These are phyloP conservation scores for Poeciliopsis presidionis DNA, from an alignment of 2,797 vertebrate species.

Conservation along the genomic window DNA sequence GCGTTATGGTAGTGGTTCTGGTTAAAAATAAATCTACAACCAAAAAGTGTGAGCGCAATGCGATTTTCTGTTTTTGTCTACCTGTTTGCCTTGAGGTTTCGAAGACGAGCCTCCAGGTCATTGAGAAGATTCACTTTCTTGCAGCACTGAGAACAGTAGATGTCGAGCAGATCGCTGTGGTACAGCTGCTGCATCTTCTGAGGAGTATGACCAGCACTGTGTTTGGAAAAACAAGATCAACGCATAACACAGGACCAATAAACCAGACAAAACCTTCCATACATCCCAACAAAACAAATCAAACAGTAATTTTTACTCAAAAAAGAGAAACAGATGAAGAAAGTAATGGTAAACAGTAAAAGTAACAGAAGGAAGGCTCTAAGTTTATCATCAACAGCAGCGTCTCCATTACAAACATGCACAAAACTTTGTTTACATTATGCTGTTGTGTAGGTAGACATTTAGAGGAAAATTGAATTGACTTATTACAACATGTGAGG, in stretches of 20 bases:
- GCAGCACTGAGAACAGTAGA: slow-evolving; percentile 97
- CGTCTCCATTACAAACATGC: too few relatives aligned
- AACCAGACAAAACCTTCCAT: background rate
- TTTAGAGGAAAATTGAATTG: background rate
- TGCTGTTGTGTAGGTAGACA: background rate
- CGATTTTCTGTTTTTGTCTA: slow-evolving; percentile 44
- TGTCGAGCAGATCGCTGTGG: slow-evolving; percentile 88
- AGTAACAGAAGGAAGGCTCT: background rate
- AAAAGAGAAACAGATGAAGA: background rate
- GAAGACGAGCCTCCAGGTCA: slow-evolving; percentile 93
- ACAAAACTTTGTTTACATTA: too few relatives aligned
- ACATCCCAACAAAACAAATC: background rate
- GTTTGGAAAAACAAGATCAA: slow-evolving; percentile 12
- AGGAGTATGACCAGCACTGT: slow-evolving; percentile 92
- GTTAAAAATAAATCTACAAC: background rate
- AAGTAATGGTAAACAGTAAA: background rate
- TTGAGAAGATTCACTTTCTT: slow-evolving; percentile 96
- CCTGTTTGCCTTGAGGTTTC: slow-evolving; percentile 95
- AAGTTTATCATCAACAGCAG: background rate
- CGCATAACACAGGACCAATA: background rate
- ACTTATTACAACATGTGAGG: background rate
- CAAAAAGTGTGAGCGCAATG: background rate
- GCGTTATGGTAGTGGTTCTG: background rate
- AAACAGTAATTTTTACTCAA: background rate
- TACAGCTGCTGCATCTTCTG: slow-evolving; percentile 88